A percentile compares a stretch with the other conserved stretches of the same genome.
Evolutionary conservation across 2,888 invertebrate species (phyloP).

Genomic region (Elegia similella): DNA sequence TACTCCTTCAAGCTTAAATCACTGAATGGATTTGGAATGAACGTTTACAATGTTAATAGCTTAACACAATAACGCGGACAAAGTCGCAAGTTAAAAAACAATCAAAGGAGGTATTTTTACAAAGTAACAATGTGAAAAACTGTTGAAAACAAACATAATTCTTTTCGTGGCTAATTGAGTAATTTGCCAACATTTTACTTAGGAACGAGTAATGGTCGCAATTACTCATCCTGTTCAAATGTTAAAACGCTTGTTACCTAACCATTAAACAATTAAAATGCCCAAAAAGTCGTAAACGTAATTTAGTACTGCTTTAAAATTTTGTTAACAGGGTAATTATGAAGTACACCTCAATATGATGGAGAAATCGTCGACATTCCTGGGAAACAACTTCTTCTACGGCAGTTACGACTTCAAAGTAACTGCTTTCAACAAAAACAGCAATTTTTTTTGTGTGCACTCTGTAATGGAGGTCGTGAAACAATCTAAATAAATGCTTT

Average conservation of each 20-base stretch:
- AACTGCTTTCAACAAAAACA: constrained; percentile 49
- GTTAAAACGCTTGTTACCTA: constrained; percentile 12
- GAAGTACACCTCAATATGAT: constrained; percentile 50
- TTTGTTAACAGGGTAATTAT: constrained; percentile 59
- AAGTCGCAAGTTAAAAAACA: too few species aligned
- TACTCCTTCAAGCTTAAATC: too few species aligned
- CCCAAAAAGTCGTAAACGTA: constrained; percentile 11
- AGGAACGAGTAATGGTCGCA: constrained; percentile 22
- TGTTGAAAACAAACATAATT: constrained; percentile 9
- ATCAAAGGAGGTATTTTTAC: too few species aligned
- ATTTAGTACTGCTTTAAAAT: constrained; percentile 16
- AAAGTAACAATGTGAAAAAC: background rate
- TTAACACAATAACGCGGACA: too few species aligned
- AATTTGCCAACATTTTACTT: constrained; percentile 17
- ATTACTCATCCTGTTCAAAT: constrained; percentile 19
- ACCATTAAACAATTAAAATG: constrained; percentile 14
- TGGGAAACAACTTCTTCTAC: constrained; percentile 64
- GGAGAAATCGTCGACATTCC: constrained; percentile 47
- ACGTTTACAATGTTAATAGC: too few species aligned
- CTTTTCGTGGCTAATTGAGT: constrained; percentile 19
- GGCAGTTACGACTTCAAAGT: constrained; percentile 57
- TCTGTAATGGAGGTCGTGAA: constrained; percentile 36
- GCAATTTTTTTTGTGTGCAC: constrained; percentile 58
- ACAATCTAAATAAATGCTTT: constrained; percentile 15
- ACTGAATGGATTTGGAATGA: too few species aligned